Evolutionary conservation across 92 coral and sea anemone genomes (phyloP), one percentile per base, ranked within the genome.

Genomic region (Zoanthus sansibaricus): DNA sequence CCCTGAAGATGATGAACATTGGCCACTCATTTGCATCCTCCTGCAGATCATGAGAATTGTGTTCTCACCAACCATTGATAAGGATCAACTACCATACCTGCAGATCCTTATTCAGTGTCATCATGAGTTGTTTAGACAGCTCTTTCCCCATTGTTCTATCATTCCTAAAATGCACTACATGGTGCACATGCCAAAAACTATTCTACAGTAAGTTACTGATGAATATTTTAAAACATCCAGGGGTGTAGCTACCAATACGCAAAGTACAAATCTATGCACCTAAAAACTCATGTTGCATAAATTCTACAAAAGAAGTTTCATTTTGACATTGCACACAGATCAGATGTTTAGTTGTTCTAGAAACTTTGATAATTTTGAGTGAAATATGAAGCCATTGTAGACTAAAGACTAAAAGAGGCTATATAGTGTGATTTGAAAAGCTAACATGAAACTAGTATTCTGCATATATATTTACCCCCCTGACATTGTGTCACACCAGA

Each of bases 161-260:
- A 94, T 89, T 56, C 96, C 96, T 44, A 86, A 91, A 82, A 91
- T 91, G 93, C 96, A 91, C 86, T 91, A 88, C 88, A 86, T 93
- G 93, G 80, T 93, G 18, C 95, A 93, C 76, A 88, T 88, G 90
- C 94, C 96, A 76, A 77, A 91, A 10, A 83, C 89, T 51, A 93
- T 93, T 45, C 58, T 93, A 49, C 78, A 72, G 96, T 93, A 48
- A 91, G 86, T 88, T 10, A 16, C 47, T 18, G 18, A 15, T 55
- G 42, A 33, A 56, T 33, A n/a, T 79, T 51, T 18, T 67, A 67
- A 30, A 3, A 30, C 72, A 18, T 20, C 72, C 32, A 14, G 42
- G 32, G 72, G 33, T 67, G 32, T 67, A 67, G 10, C 72, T 67
- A 67, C 72, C 42, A 67, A 67, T 67, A 67, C 72, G 37, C 66